These are phyloP conservation scores for Heterotilapia buettikoferi DNA, from an alignment of 2,113 vertebrate species.

Conservation along the genomic window DNA sequence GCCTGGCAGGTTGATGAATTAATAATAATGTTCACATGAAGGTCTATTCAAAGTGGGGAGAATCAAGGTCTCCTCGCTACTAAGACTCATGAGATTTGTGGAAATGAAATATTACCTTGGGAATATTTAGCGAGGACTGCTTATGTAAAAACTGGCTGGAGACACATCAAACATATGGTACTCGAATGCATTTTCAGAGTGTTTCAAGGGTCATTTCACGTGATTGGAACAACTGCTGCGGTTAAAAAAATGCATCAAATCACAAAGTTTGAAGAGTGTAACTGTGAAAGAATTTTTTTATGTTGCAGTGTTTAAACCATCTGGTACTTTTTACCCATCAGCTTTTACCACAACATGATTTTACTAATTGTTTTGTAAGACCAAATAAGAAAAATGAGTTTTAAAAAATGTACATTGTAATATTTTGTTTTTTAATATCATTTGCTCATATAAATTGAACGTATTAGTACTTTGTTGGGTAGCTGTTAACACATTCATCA, in stretches of 20 bases:
- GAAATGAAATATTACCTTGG: slow-evolving; percentile 14
- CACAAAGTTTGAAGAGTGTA: background rate
- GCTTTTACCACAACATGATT: background rate
- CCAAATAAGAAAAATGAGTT: background rate
- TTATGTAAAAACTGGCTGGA: background rate
- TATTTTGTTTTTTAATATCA: background rate
- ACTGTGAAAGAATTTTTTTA: accelerated
- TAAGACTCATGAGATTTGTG: background rate
- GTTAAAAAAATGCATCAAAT: background rate
- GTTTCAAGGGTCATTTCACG: background rate
- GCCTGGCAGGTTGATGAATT: slow-evolving; percentile 56
- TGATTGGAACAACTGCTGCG: background rate
- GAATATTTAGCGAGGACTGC: background rate
- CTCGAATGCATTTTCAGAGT: background rate
- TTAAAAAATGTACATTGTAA: background rate
- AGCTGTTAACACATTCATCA: background rate
- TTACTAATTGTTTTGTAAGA: background rate
- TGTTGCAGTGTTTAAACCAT: background rate
- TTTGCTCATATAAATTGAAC: background rate
- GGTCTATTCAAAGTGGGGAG: slow-evolving; percentile 38
- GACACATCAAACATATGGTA: background rate
- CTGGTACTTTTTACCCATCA: background rate
- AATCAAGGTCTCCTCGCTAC: background rate
- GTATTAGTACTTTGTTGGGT: accelerated
- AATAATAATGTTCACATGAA: slow-evolving; percentile 49